These are phyloP conservation scores for Sarcophaga rosellei DNA, from an alignment of 2,888 invertebrate genomes.

Conservation along the genomic window DNA sequence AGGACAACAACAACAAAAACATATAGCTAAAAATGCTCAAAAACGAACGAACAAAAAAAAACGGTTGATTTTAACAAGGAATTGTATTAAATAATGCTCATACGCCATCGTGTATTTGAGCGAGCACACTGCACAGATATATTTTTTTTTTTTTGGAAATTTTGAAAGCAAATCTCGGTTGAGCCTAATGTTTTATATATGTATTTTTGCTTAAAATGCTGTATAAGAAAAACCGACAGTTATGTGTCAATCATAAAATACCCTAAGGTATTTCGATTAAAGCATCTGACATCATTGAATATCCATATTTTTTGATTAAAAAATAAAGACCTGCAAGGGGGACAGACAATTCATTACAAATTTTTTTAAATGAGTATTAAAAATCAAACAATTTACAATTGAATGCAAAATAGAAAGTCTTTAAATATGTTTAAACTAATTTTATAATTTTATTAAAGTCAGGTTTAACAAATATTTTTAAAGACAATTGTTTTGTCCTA, in stretches of 20 bases:
- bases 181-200: neutral
- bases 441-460: no score
- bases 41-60: no score
- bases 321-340: neutral
- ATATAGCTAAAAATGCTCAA: no score
- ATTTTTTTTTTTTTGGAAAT: neutral
- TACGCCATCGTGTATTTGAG: slow-evolving; percentile 51
- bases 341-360: no score
- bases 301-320: neutral
- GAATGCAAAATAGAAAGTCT: no score
- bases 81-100: slow-evolving; percentile 44
- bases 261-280: slow-evolving; percentile 1
- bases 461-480: no score
- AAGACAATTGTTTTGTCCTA: no score
- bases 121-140: neutral
- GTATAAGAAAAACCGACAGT: neutral
- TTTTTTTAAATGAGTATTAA: no score
- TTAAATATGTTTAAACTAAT: no score
- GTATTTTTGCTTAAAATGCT: neutral
- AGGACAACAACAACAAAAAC: neutral
- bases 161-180: neutral
- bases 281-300: neutral
- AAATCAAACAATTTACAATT: no score
- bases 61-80: neutral
- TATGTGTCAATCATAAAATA: slow-evolving; percentile 23